phyloP scores from a whole-genome alignment of 1,140 invertebrate species.

The Ceratosolen fusciceps region DNA sequence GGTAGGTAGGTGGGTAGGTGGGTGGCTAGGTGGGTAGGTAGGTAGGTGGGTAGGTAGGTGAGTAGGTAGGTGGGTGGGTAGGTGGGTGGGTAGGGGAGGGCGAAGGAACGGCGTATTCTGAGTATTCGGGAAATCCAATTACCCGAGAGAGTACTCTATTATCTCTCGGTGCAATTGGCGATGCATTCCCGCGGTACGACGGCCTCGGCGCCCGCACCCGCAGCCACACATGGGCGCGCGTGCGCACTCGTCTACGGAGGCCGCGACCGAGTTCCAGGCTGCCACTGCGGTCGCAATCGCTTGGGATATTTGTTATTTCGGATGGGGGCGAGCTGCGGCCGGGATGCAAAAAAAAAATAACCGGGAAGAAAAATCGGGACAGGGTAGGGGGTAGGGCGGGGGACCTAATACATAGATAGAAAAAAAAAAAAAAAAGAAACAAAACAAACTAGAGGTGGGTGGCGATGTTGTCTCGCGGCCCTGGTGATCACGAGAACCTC shows the following conservation, averaged over 20 bases:
- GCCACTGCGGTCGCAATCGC: slow-evolving; percentile 27
- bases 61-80: background rate
- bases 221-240: background rate
- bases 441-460: too few species aligned
- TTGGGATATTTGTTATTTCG: slow-evolving; percentile 36
- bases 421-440: too few species aligned
- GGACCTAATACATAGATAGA: too few species aligned
- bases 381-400: too few species aligned
- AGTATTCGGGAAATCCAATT: slow-evolving; percentile 53
- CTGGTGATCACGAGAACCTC: background rate
- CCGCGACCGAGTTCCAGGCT: slow-evolving; percentile 12
- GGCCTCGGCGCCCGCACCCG: background rate
- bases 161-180: slow-evolving; percentile 44
- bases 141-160: slow-evolving; percentile 44
- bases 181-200: slow-evolving; percentile 34
- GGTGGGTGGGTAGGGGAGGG: background rate
- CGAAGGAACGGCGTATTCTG: slow-evolving; percentile 7
- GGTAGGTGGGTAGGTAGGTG: too few species aligned
- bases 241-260: background rate
- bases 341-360: background rate
- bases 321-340: background rate
- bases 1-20: too few species aligned
- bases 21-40: too few species aligned
- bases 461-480: background rate
- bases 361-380: too few species aligned